Conservation (phyloP, 2,797 vertebrate species). For the Molossus alvarezi region DNA sequence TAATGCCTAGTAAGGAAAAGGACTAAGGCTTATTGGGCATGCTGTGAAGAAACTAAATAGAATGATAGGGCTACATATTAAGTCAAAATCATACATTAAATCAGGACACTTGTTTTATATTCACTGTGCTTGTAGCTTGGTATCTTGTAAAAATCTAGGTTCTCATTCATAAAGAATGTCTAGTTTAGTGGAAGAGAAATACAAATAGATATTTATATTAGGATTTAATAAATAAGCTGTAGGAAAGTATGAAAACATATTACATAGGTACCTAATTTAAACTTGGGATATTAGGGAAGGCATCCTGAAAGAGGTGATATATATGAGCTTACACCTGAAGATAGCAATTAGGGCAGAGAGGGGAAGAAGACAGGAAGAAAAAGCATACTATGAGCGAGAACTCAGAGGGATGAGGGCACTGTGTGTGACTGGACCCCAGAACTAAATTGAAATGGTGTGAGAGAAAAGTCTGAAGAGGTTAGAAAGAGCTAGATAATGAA, state of each 20-base stretch:
- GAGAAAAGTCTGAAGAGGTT: background rate
- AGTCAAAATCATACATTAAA: background rate
- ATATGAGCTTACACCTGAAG: background rate
- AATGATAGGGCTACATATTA: background rate
- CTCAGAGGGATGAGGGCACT: background rate
- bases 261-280: background rate
- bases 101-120: background rate
- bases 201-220: background rate
- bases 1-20: background rate
- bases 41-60: background rate
- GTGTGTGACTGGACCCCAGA: background rate
- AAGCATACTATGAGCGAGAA: background rate
- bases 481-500: background rate
- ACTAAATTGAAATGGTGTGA: background rate
- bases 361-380: background rate
- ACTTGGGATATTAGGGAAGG: background rate
- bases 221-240: background rate
- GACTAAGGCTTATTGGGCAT: background rate
- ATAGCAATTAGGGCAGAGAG: background rate
- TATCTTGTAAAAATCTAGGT: background rate
- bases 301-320: background rate
- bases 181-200: background rate
- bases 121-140: background rate
- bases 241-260: background rate
- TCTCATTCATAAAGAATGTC: constrained; percentile 19